Conservation (phyloP, 2,888 invertebrate genomes). For the Andrena flavipes region DNA sequence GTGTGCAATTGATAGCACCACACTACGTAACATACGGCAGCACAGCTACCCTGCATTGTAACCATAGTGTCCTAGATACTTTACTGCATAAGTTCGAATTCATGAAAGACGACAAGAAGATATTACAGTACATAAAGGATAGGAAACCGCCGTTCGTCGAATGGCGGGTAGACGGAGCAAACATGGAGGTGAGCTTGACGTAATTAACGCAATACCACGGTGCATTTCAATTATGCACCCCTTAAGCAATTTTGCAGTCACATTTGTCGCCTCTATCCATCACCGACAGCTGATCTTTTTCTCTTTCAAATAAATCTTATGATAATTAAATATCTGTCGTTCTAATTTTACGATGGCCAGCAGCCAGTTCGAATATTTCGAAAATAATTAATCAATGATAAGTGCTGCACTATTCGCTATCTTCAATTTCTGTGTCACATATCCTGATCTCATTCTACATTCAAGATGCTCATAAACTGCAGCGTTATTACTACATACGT, state of each 20-base stretch:
- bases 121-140: constrained; percentile 92
- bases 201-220: constrained; percentile 83
- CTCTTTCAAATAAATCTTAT: background rate
- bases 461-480: background rate
- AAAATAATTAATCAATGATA: too few relatives aligned
- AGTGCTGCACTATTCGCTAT: too few relatives aligned
- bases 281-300: background rate
- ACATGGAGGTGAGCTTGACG: constrained; percentile 88
- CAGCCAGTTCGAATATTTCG: too few relatives aligned
- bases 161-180: constrained; percentile 90
- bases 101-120: constrained; percentile 89
- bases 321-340: too few relatives aligned
- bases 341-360: too few relatives aligned
- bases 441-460: background rate
- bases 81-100: constrained; percentile 93
- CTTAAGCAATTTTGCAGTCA: constrained; percentile 40
- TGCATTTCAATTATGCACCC: constrained; percentile 37
- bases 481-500: background rate
- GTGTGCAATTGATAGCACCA: constrained; percentile 89
- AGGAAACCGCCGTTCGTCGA: constrained; percentile 90
- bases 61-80: constrained; percentile 90
- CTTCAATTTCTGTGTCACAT: too few relatives aligned
- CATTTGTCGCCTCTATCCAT: constrained; percentile 3
- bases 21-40: constrained; percentile 91
- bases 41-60: constrained; percentile 90